Evolutionary conservation across 2,888 invertebrate genomes (phyloP).

Genomic region (Ecliptopera silaceata): DNA sequence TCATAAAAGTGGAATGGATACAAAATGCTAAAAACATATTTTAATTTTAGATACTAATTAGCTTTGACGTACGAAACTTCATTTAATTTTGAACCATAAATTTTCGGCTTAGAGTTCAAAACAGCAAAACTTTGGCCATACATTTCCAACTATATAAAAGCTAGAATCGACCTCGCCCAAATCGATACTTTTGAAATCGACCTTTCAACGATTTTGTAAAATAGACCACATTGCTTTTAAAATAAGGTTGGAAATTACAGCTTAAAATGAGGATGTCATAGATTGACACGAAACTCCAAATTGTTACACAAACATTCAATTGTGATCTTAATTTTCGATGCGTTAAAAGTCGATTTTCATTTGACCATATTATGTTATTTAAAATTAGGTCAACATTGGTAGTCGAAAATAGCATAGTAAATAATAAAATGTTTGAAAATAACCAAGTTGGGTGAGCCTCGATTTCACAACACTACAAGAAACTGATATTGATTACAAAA

Average conservation of each 20-base stretch:
- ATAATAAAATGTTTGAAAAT: constrained; percentile 17
- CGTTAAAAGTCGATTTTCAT: no score
- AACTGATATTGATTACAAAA: constrained; percentile 53
- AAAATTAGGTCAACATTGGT: not conserved
- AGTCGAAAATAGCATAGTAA: not conserved
- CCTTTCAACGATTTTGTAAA: constrained; percentile 1
- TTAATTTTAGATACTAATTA: constrained; percentile 29
- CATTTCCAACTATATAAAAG: not conserved
- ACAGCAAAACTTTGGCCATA: constrained; percentile 6
- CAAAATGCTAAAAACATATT: constrained; percentile 73
- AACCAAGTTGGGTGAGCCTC: constrained; percentile 48
- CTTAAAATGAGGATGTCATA: constrained; percentile 5
- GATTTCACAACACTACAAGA: constrained; percentile 56
- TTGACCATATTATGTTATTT: not conserved
- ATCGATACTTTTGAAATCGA: constrained; percentile 1
- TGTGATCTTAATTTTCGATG: no score
- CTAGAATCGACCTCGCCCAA: constrained; percentile 4
- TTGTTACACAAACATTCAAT: no score
- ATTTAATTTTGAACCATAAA: constrained; percentile 13
- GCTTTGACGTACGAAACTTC: not conserved
- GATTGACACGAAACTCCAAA: constrained; percentile 42
- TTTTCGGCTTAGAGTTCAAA: constrained; percentile 1
- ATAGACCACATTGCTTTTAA: not conserved
- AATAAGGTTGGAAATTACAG: constrained; percentile 7
- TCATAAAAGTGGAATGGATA: constrained; percentile 76